Evolutionary conservation across 2,113 vertebrate species (phyloP).

Genomic region (Myocastor coypus): DNA sequence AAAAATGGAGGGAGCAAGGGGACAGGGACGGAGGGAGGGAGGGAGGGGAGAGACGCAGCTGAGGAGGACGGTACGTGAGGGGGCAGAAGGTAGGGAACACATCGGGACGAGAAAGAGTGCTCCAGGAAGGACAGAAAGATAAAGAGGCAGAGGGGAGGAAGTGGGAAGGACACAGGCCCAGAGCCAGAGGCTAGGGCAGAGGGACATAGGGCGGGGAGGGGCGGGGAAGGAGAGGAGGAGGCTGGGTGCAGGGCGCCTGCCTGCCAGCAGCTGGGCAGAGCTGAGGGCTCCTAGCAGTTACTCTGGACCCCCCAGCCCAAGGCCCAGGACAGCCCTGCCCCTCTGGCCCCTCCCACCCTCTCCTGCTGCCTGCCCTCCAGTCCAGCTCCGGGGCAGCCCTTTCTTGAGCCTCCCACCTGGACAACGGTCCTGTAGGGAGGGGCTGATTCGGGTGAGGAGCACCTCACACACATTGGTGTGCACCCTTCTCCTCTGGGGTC

Average conservation of each 20-base stretch:
- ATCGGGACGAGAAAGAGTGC: not conserved
- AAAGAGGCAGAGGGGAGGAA: not conserved
- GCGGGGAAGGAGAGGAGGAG: not conserved
- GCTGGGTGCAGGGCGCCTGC: not conserved
- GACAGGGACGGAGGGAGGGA: no score
- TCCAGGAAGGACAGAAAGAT: not conserved
- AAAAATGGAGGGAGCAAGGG: not conserved
- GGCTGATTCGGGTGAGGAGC: not conserved
- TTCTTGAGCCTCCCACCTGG: not conserved
- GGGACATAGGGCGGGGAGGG: accelerated
- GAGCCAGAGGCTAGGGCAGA: not conserved
- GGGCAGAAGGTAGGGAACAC: not conserved
- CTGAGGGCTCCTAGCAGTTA: not conserved
- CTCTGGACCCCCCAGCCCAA: constrained; percentile 55
- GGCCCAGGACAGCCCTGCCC: not conserved
- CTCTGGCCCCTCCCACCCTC: accelerated
- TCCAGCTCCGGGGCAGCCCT: not conserved
- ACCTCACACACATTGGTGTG: accelerated
- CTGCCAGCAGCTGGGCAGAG: not conserved
- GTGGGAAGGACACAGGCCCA: not conserved
- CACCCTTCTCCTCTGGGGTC: not conserved
- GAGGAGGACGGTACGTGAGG: no score
- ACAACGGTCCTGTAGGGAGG: not conserved
- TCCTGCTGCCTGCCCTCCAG: not conserved
- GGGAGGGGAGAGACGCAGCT: not conserved